Base-by-base conservation (phyloP, 1,140 invertebrate species). In the Phocides pigmalion region DNA sequence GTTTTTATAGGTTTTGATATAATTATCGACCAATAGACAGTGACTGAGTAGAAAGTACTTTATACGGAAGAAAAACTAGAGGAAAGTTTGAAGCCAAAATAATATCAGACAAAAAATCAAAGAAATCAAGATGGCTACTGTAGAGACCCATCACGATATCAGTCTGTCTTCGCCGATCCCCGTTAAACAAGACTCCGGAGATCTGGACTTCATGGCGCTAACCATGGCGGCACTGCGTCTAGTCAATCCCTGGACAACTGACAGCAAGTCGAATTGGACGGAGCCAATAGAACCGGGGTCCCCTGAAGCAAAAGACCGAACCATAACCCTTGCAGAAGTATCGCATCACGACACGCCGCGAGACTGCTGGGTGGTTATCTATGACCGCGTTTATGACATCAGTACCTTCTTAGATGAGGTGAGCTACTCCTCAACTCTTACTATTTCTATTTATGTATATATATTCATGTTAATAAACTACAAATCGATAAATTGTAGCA, bases 361-460 rank as follows among this genome's bases (percentile, higher is more conserved):
- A 3, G 94, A 95, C 75, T 96, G 95, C 73, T 96, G 95, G 95
- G 83, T 96, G 16, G 93, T 95, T 2, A 94, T 97, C 47, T 95
- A 95, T 79, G 95, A 96, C 84, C 93, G 95, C 22, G 95, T 97
- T 4, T 96, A 96, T 79, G 94, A 96, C 65, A 94, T 96, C 17
- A 96, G 95, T 0, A 92, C 93, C 3, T 96, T 96, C 70, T 72
- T 96, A n/a, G 88, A 93, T 63, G 93, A 93, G 95, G 93, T 94
- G 44, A 74, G 75, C 72, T 53, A 6, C 53, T 35, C 9, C 41
- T 46, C 25, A 6, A n/a, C 9, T 53, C n/a, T 32, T 32, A 4
- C n/a, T 32, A 1, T n/a, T n/a, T 1, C 25, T 8, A 28, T 3
- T 4, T 4, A 28, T n/a, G 9, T 22, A 22, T 22, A 3, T 8